Conservation (phyloP, 2,113 vertebrate genomes). For the Paradoxurus hermaphroditus region DNA sequence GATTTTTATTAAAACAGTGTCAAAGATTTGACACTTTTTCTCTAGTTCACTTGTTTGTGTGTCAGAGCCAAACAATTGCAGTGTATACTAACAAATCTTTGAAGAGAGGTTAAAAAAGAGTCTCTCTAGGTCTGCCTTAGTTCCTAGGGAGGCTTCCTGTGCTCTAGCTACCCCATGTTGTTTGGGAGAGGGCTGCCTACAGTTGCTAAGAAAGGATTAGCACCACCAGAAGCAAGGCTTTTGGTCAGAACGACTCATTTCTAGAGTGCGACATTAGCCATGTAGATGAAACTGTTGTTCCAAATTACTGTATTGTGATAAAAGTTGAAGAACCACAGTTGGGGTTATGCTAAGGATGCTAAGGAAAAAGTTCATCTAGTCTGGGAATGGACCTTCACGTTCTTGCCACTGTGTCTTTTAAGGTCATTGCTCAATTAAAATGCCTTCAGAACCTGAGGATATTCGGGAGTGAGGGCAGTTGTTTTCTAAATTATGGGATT, state of each 20-base stretch:
- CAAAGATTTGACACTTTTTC: neutral
- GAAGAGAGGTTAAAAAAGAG: neutral
- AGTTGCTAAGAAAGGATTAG: neutral
- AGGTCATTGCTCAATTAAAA: neutral
- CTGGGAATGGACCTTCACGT: neutral
- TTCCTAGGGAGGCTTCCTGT: neutral
- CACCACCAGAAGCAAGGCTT: neutral
- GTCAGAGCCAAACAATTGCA: neutral
- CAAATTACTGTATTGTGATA: neutral
- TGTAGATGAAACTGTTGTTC: constrained; percentile 10
- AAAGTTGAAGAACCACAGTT: neutral
- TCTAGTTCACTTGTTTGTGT: neutral
- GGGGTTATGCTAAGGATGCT: neutral
- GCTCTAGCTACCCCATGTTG: neutral
- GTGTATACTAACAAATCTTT: neutral
- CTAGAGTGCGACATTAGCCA: neutral
- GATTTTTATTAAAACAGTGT: neutral
- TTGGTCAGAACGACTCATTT: neutral
- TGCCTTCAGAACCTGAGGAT: neutral
- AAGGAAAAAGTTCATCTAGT: neutral
- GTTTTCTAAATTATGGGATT: neutral
- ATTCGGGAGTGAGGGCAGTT: neutral
- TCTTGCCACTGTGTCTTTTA: neutral
- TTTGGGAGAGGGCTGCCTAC: neutral
- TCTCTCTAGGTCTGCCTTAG: neutral